A percentile compares a stretch with the other conserved stretches of the same genome.
Evolutionary conservation across 2,797 vertebrate species (phyloP).

Genomic region (Brachyalestes nurse): DNA sequence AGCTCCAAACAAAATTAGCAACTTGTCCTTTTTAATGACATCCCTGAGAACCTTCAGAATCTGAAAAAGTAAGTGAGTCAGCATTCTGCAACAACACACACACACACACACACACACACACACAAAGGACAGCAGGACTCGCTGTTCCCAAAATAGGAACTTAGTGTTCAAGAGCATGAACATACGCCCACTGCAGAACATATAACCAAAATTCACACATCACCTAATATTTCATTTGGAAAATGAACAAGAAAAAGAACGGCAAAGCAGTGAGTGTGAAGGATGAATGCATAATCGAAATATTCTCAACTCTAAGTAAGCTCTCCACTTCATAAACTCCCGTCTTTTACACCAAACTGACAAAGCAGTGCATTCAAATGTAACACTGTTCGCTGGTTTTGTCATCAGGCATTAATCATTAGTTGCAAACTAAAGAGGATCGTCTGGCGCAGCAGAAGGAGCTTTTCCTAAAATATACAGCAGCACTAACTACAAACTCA

Average conservation of each 20-base stretch:
- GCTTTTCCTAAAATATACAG: not conserved
- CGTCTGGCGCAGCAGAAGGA: not conserved
- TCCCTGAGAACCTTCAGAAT: conserved; percentile 13
- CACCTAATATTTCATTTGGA: not conserved
- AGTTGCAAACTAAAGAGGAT: not conserved
- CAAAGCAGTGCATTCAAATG: not conserved
- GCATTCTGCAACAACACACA: conserved; percentile 14
- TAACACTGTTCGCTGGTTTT: conserved; percentile 3
- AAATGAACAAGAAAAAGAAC: too few species aligned
- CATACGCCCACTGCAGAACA: not conserved
- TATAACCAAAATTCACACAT: not conserved
- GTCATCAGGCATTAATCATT: conserved; percentile 5
- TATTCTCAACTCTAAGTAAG: not conserved
- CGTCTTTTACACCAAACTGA: not conserved
- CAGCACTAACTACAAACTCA: not conserved
- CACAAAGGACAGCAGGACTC: not conserved
- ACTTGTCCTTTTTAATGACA: conserved; percentile 45
- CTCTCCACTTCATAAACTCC: not conserved
- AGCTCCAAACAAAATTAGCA: conserved; percentile 22
- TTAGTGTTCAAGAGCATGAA: conserved; percentile 3
- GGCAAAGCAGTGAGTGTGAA: not conserved
- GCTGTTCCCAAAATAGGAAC: conserved; percentile 17
- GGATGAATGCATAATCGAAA: not conserved
- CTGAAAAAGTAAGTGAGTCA: conserved; percentile 34
- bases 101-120: too few species aligned